phyloP scores from a whole-genome alignment of 2,113 vertebrate genomes.

The Nanger granti region DNA sequence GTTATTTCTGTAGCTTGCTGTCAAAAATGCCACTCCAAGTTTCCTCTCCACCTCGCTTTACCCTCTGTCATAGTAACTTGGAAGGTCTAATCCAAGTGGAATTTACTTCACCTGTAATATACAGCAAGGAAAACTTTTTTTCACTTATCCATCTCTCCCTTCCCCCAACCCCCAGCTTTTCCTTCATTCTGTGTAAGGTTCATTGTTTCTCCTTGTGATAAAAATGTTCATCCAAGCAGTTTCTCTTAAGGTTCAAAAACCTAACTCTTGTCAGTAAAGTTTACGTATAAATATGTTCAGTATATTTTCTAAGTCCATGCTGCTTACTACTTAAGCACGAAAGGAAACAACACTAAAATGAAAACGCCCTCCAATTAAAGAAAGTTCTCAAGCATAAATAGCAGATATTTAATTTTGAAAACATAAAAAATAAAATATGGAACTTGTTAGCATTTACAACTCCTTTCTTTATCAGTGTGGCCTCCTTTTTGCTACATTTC shows the following conservation, averaged over 20 bases:
- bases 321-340: background rate
- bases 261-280: background rate
- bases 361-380: background rate
- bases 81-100: constrained; percentile 55
- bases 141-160: background rate
- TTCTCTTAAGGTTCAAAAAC: background rate
- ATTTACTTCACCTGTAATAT: constrained; percentile 61
- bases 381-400: constrained; percentile 23
- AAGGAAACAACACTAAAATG: background rate
- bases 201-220: background rate
- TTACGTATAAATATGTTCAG: background rate
- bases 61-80: constrained; percentile 66
- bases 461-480: background rate
- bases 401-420: background rate
- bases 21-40: constrained; percentile 66
- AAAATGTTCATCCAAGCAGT: background rate
- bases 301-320: background rate
- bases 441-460: constrained; percentile 12
- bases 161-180: background rate
- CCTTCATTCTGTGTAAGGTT: constrained; percentile 47
- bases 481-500: background rate
- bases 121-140: background rate
- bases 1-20: constrained; percentile 74
- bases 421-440: background rate
- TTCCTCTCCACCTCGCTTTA: constrained; percentile 58